Percentiles rank a stretch among this genome's conserved stretches.
phyloP scores from a whole-genome alignment of 2,888 invertebrate genomes.

The Polydrusus pterygomalis region DNA sequence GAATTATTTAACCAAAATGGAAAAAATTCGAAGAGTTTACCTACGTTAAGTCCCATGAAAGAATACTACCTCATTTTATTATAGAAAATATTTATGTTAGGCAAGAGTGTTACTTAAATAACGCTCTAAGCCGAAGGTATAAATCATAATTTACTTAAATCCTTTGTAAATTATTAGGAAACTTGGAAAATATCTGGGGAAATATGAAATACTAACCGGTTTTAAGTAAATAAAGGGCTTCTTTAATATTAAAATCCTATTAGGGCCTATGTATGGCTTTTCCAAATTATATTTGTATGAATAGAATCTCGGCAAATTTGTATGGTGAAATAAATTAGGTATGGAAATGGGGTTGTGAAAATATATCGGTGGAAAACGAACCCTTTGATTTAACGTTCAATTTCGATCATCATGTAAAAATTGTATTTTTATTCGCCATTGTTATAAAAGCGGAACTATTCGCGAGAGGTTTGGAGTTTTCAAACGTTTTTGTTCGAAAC shows the following conservation, averaged over 20 bases:
- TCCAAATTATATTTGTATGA: conserved; percentile 31
- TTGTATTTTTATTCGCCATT: no score
- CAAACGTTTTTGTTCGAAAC: no score
- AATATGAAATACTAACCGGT: conserved; percentile 54
- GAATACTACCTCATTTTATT: background rate
- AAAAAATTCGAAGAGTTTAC: no score
- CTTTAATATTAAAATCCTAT: conserved; percentile 57
- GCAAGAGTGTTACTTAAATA: conserved; percentile 1
- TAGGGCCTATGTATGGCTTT: conserved; percentile 57
- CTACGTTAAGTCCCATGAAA: no score
- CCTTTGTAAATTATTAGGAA: conserved; percentile 25
- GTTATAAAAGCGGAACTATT: no score
- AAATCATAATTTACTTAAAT: conserved; percentile 23
- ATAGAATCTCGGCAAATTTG: conserved; percentile 18
- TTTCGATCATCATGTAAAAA: no score
- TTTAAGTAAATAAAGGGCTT: conserved; percentile 54
- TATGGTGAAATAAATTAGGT: conserved; percentile 3
- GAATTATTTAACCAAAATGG: no score
- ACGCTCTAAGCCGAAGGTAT: background rate
- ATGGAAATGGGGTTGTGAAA: background rate
- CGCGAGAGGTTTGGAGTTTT: no score
- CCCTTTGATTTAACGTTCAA: background rate
- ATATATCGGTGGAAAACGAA: background rate
- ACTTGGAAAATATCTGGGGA: conserved; percentile 37
- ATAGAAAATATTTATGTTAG: background rate